Evolutionary conservation across 2,797 vertebrate genomes (phyloP), one percentile per base, ranked within the genome.

Genomic region (Chrosomus eos): DNA sequence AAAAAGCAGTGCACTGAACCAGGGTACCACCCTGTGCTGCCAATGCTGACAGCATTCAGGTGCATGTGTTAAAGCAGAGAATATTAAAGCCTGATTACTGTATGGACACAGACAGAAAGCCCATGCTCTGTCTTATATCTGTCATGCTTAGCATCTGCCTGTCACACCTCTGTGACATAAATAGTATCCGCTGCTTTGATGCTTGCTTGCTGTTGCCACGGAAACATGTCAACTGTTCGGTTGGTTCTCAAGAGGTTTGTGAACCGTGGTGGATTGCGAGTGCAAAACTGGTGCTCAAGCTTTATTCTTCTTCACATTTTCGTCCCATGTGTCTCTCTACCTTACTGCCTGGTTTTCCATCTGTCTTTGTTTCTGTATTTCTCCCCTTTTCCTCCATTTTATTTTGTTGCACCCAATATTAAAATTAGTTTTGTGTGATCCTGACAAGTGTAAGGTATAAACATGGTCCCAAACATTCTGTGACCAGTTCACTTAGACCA

Each of bases 111-210:
- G 86, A 82, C 73, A 77, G 79, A 40, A 67, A 81, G 23, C 55
- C 48, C 31, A 58, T 67, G 84, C 33, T 80, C 83, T 72, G 26
- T 55, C 43, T 87, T 48, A 82, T 82, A 78, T 53, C 73, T 86
- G 64, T 86, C 76, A 83, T 83, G 78, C 66, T 76, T 77, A 86
- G 40, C 60, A 81, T 64, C 67, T 86, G 68, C 28, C 33, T 84
- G 76, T 87, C 86, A 86, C 51, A 38, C 43, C 72, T 53, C 40
- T 60, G 43, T 88, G 89, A 88, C 88, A 90, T 74, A 85, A 80
- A 87, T 82, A 87, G 81, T 75, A 84, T 83, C 58, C 51, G 7
- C 67, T 45, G 36, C 88, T 88, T 82, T 88, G 84, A 88, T 87
- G 83, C 67, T 13, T 68, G 72, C 45, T 85, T 87, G 82, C 77